Percentiles rank a stretch among this genome's conserved stretches.
Conservation (phyloP, 2,797 vertebrate species). For the Ciconia nigra region DNA sequence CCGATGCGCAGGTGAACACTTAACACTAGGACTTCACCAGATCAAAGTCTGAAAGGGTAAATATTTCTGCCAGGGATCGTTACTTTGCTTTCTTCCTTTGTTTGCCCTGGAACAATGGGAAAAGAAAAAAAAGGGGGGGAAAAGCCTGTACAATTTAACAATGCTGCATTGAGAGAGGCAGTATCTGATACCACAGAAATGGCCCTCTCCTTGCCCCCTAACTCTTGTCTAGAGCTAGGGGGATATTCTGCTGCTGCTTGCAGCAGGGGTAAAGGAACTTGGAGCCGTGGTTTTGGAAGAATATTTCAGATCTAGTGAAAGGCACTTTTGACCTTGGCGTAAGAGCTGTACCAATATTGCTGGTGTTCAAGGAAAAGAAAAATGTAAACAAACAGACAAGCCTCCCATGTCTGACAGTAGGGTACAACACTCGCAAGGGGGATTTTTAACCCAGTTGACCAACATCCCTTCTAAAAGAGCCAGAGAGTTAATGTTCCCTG, state of each 20-base stretch:
- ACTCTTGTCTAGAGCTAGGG: neutral
- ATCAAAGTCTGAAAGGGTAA: neutral
- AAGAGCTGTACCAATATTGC: neutral
- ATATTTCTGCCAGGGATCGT: neutral
- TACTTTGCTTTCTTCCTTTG: neutral
- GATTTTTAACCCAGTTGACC: neutral
- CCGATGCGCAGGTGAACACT: neutral
- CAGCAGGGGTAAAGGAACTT: neutral
- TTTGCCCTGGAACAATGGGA: neutral
- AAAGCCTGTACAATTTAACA: neutral
- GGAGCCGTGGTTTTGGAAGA: neutral
- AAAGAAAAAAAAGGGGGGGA: no score
- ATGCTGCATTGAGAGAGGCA: neutral
- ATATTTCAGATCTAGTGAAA: neutral
- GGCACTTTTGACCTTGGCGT: neutral
- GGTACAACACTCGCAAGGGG: neutral
- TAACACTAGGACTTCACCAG: neutral
- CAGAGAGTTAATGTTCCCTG: neutral
- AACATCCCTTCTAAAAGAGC: neutral
- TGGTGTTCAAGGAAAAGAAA: neutral
- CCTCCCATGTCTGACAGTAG: neutral
- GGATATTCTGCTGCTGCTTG: neutral
- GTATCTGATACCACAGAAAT: neutral
- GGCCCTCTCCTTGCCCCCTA: neutral
- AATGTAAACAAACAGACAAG: neutral